Evolutionary conservation across 2,797 vertebrate species (phyloP).

Genomic region (Ispidina picta): DNA sequence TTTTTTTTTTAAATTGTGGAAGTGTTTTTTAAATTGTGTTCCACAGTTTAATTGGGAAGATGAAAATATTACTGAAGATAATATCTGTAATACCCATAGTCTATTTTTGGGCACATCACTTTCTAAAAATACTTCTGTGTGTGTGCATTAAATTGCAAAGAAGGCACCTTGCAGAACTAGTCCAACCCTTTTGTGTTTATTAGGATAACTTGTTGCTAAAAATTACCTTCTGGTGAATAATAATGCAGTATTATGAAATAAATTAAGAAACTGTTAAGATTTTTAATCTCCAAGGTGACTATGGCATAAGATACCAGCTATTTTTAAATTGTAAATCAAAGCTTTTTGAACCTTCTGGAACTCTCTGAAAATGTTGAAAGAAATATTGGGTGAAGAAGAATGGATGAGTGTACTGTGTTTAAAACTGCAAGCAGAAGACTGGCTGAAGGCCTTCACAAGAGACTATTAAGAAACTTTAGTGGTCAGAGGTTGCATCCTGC

Average conservation of each 20-base stretch:
- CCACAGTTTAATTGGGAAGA: neutral
- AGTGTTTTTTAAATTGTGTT: neutral
- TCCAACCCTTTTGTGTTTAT: neutral
- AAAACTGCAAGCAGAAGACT: constrained; percentile 3
- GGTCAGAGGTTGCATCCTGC: constrained; percentile 9
- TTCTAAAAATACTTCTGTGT: neutral
- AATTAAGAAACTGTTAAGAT: constrained; percentile 15
- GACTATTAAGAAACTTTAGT: neutral
- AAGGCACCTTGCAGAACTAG: neutral
- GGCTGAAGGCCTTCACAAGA: constrained; percentile 15
- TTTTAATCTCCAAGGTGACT: constrained; percentile 34
- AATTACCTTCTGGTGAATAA: constrained; percentile 20
- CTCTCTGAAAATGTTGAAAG: neutral
- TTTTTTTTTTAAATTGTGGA: neutral
- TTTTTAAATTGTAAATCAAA: neutral
- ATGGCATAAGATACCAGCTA: neutral
- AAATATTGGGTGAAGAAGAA: neutral
- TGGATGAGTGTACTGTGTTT: neutral
- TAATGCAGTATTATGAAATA: neutral
- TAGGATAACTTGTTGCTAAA: constrained; percentile 46
- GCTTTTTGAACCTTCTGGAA: neutral
- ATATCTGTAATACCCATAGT: neutral
- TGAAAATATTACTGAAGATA: neutral
- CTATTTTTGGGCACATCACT: neutral
- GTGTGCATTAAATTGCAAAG: constrained; percentile 1